These are phyloP conservation scores for Brachionus asplanchnoidis DNA, from an alignment of 1,140 invertebrate species.

Conservation along the genomic window DNA sequence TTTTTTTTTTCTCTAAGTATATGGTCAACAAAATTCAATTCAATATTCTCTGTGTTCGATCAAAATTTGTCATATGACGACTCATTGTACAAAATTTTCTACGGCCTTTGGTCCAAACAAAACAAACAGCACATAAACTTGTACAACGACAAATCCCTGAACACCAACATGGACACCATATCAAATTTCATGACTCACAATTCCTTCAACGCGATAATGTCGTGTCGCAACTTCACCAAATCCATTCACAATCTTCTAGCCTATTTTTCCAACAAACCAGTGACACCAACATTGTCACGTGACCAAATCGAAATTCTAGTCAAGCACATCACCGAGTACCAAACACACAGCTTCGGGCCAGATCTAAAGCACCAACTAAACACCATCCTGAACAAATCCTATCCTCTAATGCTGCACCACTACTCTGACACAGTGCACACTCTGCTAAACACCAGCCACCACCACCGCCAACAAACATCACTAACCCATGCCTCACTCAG, in stretches of 20 bases:
- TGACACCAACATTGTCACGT: background rate
- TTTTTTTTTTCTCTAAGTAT: too few species aligned
- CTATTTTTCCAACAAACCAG: background rate
- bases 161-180: background rate
- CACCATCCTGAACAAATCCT: background rate
- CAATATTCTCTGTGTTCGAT: background rate
- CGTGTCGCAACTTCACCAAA: background rate
- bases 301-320: background rate
- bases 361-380: background rate
- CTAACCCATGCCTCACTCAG: background rate
- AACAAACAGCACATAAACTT: background rate
- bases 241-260: background rate
- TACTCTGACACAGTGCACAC: background rate
- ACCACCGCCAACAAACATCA: background rate
- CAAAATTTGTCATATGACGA: constrained; percentile 8
- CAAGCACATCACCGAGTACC: background rate
- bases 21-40: background rate
- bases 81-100: constrained; percentile 1
- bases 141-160: background rate
- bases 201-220: background rate
- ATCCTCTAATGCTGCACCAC: background rate
- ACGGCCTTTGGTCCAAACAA: background rate
- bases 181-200: background rate
- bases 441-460: background rate
- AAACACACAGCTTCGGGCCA: background rate